Conservation (phyloP, 2,888 invertebrate genomes). For the Tuta absoluta region DNA sequence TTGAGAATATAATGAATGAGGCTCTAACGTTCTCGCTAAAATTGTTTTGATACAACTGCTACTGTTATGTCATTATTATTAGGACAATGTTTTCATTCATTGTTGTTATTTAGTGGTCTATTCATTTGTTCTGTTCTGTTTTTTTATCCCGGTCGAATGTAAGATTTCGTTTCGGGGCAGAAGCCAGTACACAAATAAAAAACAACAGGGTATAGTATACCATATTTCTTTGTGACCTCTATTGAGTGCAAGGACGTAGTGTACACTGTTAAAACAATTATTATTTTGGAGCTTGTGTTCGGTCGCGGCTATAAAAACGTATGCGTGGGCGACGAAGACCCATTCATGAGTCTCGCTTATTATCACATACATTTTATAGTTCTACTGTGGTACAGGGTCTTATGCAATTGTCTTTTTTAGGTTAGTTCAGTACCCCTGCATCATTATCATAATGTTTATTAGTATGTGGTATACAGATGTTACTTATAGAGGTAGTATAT, state of each 20-base stretch:
- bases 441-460: no score
- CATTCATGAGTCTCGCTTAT: slow-evolving; percentile 56
- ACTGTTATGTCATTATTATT: neutral
- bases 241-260: slow-evolving; percentile 51
- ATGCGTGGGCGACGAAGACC: slow-evolving; percentile 47
- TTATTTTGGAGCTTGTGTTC: slow-evolving; percentile 50
- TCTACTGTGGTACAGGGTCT: neutral
- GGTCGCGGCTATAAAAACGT: slow-evolving; percentile 45
- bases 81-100: slow-evolving; percentile 11
- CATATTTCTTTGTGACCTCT: slow-evolving; percentile 47
- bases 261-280: slow-evolving; percentile 71
- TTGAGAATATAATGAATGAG: no score
- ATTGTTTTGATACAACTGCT: neutral
- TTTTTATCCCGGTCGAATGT: neutral
- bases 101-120: neutral
- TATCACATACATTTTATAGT: slow-evolving; percentile 32
- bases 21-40: neutral
- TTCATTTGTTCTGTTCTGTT: neutral
- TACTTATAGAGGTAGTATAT: no score
- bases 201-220: neutral
- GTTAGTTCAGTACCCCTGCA: neutral
- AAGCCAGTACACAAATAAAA: neutral
- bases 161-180: slow-evolving; percentile 22
- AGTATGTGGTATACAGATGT: no score
- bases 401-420: neutral